These are phyloP conservation scores for Dryadula phaetusa DNA, from an alignment of 2,888 invertebrate species.

Conservation along the genomic window DNA sequence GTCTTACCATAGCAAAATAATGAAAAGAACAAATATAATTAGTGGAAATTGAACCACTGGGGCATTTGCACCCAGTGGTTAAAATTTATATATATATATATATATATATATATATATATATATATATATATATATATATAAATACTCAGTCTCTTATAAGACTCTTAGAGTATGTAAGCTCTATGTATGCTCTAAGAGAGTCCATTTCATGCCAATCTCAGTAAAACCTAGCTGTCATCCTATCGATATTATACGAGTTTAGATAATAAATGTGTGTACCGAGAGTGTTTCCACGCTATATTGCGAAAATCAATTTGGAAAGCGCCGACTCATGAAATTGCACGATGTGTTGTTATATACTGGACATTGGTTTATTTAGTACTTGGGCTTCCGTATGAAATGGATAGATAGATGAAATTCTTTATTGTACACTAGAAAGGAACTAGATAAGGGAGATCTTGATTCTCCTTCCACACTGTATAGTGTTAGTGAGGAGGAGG, in stretches of 20 bases:
- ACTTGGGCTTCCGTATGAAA: background rate
- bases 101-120: too few relatives aligned
- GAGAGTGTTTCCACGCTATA: slow-evolving; percentile 21
- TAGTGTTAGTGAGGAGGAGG: too few relatives aligned
- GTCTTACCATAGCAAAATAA: too few relatives aligned
- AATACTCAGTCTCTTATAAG: background rate
- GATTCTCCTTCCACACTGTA: too few relatives aligned
- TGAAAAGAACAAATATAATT: too few relatives aligned
- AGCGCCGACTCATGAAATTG: slow-evolving; percentile 29
- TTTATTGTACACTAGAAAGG: too few relatives aligned
- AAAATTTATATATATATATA: too few relatives aligned
- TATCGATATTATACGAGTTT: background rate
- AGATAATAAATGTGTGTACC: slow-evolving; percentile 18
- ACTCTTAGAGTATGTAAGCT: background rate
- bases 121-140: too few relatives aligned
- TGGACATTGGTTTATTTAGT: slow-evolving; percentile 7
- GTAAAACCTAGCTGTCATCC: slow-evolving; percentile 14
- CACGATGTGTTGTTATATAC: background rate
- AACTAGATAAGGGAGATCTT: too few relatives aligned
- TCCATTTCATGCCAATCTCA: slow-evolving; percentile 1
- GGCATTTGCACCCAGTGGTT: too few relatives aligned
- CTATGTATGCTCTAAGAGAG: background rate
- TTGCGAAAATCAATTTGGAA: slow-evolving; percentile 22
- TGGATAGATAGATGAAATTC: too few relatives aligned
- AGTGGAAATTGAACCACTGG: too few relatives aligned